A percentile compares a stretch with the other conserved stretches of the same genome.
Conservation (phyloP, 2,113 vertebrate species). For the Nasalis larvatus region DNA sequence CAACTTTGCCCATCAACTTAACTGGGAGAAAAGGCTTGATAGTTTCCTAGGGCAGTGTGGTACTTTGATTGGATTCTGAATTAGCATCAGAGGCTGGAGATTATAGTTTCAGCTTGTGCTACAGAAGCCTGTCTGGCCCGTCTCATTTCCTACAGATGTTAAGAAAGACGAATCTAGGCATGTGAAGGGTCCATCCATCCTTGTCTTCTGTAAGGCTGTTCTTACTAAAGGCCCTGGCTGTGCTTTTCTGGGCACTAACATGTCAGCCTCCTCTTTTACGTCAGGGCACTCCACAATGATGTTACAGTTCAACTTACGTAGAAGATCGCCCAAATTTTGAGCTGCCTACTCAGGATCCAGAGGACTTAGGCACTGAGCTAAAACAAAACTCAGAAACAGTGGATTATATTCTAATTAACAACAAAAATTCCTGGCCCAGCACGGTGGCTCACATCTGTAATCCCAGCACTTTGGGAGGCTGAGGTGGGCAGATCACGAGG, state of each 20-base stretch:
- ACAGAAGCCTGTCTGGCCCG: background rate
- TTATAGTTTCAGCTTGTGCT: background rate
- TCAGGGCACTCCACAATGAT: background rate
- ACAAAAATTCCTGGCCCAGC: too few relatives aligned
- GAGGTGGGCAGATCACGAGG: too few relatives aligned
- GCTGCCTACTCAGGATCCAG: background rate
- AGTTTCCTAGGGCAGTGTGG: background rate
- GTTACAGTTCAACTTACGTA: background rate
- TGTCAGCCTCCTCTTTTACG: background rate
- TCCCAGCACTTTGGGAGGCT: too few relatives aligned
- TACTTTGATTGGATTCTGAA: background rate
- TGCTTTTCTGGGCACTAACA: background rate
- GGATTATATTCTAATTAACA: background rate
- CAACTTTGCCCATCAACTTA: background rate
- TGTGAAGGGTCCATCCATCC: background rate
- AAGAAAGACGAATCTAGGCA: background rate
- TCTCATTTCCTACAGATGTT: background rate
- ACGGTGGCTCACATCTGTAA: too few relatives aligned
- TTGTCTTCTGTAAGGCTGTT: background rate
- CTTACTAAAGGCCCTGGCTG: background rate
- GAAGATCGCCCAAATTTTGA: background rate
- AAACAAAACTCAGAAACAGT: background rate
- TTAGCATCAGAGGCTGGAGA: background rate
- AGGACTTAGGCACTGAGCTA: background rate
- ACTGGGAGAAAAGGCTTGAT: background rate